Percentiles rank a stretch among this genome's conserved stretches.
Conservation (phyloP, 2,888 invertebrate species). For the Campoplex nolae region DNA sequence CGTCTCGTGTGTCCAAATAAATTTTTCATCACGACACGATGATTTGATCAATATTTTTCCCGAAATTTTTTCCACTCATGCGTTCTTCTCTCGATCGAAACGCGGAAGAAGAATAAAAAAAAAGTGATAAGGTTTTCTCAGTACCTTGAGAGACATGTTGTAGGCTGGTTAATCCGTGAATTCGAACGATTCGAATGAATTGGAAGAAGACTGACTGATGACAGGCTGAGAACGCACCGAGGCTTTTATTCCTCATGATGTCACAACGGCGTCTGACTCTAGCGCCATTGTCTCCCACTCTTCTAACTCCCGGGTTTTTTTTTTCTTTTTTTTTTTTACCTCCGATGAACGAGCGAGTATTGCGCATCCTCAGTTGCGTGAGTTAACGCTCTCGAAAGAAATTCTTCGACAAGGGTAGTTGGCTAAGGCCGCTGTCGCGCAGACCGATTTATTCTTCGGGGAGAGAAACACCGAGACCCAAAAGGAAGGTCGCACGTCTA, state of each 20-base stretch:
- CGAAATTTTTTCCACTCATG: too few relatives aligned
- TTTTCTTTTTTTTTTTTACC: not conserved
- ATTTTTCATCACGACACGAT: not conserved
- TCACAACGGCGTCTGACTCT: constrained; percentile 73
- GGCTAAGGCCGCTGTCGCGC: constrained; percentile 69
- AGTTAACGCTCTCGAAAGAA: constrained; percentile 48
- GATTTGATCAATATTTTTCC: not conserved
- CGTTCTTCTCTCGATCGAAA: not conserved
- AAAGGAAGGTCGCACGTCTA: constrained; percentile 65
- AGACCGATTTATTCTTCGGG: not conserved
- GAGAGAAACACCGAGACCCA: constrained; percentile 58
- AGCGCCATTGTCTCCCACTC: constrained; percentile 71
- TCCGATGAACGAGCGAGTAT: constrained; percentile 48
- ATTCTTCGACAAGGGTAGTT: constrained; percentile 74
- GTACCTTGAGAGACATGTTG: constrained; percentile 81
- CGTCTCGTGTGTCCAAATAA: not conserved
- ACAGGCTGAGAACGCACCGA: constrained; percentile 64
- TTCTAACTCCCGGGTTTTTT: constrained; percentile 10
- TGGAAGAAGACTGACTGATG: constrained; percentile 76
- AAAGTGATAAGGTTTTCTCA: not conserved
- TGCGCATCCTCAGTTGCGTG: constrained; percentile 65
- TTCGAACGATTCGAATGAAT: constrained; percentile 68
- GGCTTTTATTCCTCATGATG: constrained; percentile 76
- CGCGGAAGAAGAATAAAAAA: not conserved
- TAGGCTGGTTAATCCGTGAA: constrained; percentile 48